Evolutionary conservation across 2,113 vertebrate species (phyloP).

Genomic region (Toxotes chatareus): DNA sequence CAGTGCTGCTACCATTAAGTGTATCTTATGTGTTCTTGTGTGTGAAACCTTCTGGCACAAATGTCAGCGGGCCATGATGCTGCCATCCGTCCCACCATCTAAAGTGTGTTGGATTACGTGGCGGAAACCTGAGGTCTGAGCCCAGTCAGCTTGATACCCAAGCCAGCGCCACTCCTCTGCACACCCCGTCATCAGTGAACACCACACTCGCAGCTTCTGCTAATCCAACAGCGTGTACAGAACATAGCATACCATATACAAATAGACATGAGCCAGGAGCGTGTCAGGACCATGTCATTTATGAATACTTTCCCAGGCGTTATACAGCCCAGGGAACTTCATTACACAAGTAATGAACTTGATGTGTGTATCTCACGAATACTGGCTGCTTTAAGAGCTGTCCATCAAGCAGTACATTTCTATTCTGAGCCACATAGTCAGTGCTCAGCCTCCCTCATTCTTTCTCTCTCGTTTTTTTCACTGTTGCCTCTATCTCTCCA

Average conservation of each 20-base stretch:
- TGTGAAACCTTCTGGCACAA: constrained; percentile 41
- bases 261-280: constrained; percentile 32
- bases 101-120: constrained; percentile 44
- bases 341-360: constrained; percentile 26
- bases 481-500: constrained; percentile 31
- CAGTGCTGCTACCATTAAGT: constrained; percentile 78
- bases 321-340: constrained; percentile 14
- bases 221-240: constrained; percentile 51
- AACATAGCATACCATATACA: constrained; percentile 35
- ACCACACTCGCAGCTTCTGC: constrained; percentile 35
- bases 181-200: constrained; percentile 42
- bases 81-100: constrained; percentile 27
- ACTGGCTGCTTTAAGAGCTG: constrained; percentile 25
- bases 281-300: constrained; percentile 38
- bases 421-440: constrained; percentile 57
- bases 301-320: constrained; percentile 21
- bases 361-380: constrained; percentile 1
- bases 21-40: constrained; percentile 21
- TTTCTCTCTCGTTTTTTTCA: background rate
- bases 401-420: constrained; percentile 28
- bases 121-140: constrained; percentile 66
- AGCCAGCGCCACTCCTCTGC: constrained; percentile 40
- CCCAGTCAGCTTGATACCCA: constrained; percentile 61
- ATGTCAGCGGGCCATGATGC: constrained; percentile 43
- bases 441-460: constrained; percentile 14